Base-by-base conservation (phyloP, 2,797 vertebrate genomes). In the Aulostomus chinensis region DNA sequence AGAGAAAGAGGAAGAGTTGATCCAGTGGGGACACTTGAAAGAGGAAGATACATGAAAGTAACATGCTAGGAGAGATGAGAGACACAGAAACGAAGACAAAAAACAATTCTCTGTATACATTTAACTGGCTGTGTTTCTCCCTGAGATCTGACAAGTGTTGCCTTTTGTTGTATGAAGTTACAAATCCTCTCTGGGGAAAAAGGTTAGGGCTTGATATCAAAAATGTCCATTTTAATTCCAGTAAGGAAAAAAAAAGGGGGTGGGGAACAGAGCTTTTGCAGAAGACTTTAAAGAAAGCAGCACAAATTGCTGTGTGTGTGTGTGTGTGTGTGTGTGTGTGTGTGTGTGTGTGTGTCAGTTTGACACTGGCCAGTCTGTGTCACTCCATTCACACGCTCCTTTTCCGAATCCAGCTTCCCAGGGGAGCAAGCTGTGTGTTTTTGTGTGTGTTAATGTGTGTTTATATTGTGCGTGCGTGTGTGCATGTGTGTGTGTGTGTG, bases 341-440 rank as follows among this genome's bases (percentile, higher is more conserved):
- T 49, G 33, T 26, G 21, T 49, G 33, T 49, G n/a, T 35, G 54
- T 38, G 46, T 22, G 34, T 10, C 11, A 12, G 51, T 43, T 29
- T 58, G 68, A 66, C 59, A 49, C 57, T 1, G 13, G 9, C 22
- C 41, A 3, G 28, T 30, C 68, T 55, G 58, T 71, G 76, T 75
- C 70, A 52, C 49, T 63, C 20, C 40, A 55, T 81, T 83, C 77
- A 75, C 80, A 79, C 62, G 59, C 67, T 72, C 73, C 50, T 57
- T 40, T 52, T 65, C 21, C 14, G 3, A 67, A 14, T 68, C 42
- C 37, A 31, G 22, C 65, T 24, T 58, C 65, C 56, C 56, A 6
- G 25, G 35, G 17, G 47, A 14, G 10, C 4, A n/a, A 17, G 35
- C n/a, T 28, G 8, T 24, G 22, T 30, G 8, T n/a, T n/a, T n/a